These are phyloP conservation scores for Nephotettix cincticeps DNA, from an alignment of 1,140 invertebrate genomes.

Conservation along the genomic window DNA sequence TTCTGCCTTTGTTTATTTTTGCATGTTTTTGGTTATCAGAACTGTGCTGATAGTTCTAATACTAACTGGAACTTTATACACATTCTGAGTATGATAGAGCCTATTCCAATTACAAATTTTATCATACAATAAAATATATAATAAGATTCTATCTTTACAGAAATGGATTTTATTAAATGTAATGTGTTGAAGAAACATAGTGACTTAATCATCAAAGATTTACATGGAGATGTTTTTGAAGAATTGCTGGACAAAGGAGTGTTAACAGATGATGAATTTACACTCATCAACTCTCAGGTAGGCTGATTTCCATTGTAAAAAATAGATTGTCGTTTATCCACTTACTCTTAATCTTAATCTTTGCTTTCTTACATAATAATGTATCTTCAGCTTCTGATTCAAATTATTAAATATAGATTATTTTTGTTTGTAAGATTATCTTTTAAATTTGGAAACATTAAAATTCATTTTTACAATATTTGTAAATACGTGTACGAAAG, in stretches of 20 bases:
- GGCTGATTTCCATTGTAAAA: neutral
- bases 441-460: neutral
- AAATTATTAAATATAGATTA: neutral
- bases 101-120: too few species aligned
- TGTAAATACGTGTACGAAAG: too few species aligned
- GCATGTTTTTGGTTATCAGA: too few species aligned
- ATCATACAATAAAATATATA: too few species aligned
- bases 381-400: neutral
- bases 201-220: neutral
- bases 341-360: neutral
- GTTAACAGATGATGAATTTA: neutral
- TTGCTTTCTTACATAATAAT: neutral
- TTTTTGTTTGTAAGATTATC: neutral
- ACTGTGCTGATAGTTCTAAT: too few species aligned
- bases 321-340: neutral
- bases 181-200: neutral
- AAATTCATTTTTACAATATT: too few species aligned
- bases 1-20: too few species aligned
- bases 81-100: too few species aligned
- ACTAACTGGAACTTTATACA: too few species aligned
- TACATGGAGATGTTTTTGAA: neutral
- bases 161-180: neutral
- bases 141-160: too few species aligned
- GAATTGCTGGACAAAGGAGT: neutral
- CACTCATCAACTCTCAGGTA: neutral